Conservation (phyloP, 2,888 invertebrate species). For the Diabrotica balteata region DNA sequence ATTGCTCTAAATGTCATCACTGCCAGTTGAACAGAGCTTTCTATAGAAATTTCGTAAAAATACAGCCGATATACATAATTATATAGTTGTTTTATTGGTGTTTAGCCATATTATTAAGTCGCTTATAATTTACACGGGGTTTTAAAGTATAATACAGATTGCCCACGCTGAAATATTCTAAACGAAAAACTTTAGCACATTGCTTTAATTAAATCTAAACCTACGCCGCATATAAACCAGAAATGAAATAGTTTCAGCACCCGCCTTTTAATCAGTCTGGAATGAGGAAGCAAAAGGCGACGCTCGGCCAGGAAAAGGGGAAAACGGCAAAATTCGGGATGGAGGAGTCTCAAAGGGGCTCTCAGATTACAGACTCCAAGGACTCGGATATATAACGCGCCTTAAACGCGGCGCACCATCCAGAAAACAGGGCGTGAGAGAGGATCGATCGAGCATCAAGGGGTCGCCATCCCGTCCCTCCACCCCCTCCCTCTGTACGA, state of each 20-base stretch:
- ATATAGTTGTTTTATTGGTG: too few species aligned
- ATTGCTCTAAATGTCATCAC: too few species aligned
- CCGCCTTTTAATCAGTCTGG: conserved; percentile 35
- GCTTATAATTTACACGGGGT: too few species aligned
- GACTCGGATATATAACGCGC: conserved; percentile 42
- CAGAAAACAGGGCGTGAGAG: conserved; percentile 56
- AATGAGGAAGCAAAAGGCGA: conserved; percentile 34
- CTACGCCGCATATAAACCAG: conserved; percentile 18
- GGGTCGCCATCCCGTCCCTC: conserved; percentile 53
- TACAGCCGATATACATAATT: too few species aligned
- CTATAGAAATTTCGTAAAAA: too few species aligned
- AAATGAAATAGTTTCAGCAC: conserved; percentile 36
- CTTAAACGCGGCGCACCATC: conserved; percentile 43
- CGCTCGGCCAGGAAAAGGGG: conserved; percentile 35
- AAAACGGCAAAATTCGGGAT: conserved; percentile 29
- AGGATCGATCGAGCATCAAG: conserved; percentile 58
- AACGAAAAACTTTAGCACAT: conserved; percentile 11
- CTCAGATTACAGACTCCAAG: conserved; percentile 51
- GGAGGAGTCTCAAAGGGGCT: conserved; percentile 49
- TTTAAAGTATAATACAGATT: too few species aligned
- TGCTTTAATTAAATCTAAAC: conserved; percentile 24
- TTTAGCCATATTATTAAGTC: too few species aligned
- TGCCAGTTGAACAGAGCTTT: too few species aligned
- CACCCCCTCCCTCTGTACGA: conserved; percentile 54
- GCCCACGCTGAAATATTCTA: conserved; percentile 3